Evolutionary conservation across 2,113 vertebrate genomes (phyloP).

Genomic region (Aix galericulata): DNA sequence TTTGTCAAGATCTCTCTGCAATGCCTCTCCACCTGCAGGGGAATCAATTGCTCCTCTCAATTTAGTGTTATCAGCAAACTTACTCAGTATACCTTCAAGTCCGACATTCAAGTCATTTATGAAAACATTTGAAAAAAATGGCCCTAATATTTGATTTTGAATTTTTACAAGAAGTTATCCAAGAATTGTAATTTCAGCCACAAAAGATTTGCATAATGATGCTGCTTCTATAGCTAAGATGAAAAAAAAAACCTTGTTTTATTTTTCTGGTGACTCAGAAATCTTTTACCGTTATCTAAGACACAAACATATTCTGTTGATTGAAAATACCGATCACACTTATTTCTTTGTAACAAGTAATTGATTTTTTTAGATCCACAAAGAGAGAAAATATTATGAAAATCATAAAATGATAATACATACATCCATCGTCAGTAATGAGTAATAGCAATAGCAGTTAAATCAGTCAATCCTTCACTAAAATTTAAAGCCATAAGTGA

Average conservation of each 20-base stretch:
- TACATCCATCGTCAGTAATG: background rate
- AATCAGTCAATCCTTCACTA: background rate
- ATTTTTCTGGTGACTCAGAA: background rate
- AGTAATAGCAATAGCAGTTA: background rate
- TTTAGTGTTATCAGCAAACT: too few species aligned
- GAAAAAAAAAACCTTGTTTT: background rate
- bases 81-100: too few species aligned
- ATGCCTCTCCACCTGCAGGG: too few species aligned
- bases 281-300: background rate
- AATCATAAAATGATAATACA: too few species aligned
- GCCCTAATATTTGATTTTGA: background rate
- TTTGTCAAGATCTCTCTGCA: too few species aligned
- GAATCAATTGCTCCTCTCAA: too few species aligned
- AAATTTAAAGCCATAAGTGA: background rate
- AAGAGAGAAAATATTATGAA: background rate
- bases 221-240: background rate
- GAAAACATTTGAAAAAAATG: too few species aligned
- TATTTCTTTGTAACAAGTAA: background rate
- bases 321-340: background rate
- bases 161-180: background rate
- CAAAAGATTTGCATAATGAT: background rate
- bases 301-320: background rate
- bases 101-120: too few species aligned
- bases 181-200: background rate
- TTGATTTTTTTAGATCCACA: background rate